Evolutionary conservation across 1,140 invertebrate genomes (phyloP).

Genomic region (Tetranychus cinnabarinus): DNA sequence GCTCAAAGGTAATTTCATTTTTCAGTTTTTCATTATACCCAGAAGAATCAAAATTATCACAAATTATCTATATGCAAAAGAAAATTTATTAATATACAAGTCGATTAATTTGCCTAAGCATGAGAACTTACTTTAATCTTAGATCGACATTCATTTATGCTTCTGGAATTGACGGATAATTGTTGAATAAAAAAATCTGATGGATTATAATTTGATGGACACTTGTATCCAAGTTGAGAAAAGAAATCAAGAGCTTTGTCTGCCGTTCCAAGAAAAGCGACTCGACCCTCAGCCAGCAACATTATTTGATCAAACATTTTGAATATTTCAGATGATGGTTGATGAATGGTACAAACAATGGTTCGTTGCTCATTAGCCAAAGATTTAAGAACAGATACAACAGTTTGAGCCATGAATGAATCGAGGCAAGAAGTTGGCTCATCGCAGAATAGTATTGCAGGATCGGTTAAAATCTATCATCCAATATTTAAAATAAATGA

Average conservation of each 20-base stretch:
- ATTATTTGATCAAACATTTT: constrained; percentile 57
- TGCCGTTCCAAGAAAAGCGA: constrained; percentile 54
- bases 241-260: constrained; percentile 51
- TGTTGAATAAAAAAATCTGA: constrained; percentile 23
- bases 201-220: constrained; percentile 1
- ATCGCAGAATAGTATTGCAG: constrained; percentile 54
- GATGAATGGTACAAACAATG: constrained; percentile 56
- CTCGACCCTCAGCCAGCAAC: constrained; percentile 44
- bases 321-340: constrained; percentile 67
- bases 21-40: neutral
- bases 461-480: constrained; percentile 52
- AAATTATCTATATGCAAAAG: no score
- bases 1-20: neutral
- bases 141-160: constrained; percentile 34
- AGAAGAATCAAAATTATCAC: neutral
- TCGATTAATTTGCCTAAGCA: no score
- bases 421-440: constrained; percentile 65
- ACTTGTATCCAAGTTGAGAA: constrained; percentile 37
- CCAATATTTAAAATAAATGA: neutral
- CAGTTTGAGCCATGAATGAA: constrained; percentile 47
- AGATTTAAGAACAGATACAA: constrained; percentile 45
- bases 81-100: no score
- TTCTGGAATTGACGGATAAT: constrained; percentile 47
- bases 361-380: constrained; percentile 49
- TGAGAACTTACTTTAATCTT: constrained; percentile 15